Conservation (phyloP, 2,888 invertebrate genomes). For the Gymnosoma rotundatum region DNA sequence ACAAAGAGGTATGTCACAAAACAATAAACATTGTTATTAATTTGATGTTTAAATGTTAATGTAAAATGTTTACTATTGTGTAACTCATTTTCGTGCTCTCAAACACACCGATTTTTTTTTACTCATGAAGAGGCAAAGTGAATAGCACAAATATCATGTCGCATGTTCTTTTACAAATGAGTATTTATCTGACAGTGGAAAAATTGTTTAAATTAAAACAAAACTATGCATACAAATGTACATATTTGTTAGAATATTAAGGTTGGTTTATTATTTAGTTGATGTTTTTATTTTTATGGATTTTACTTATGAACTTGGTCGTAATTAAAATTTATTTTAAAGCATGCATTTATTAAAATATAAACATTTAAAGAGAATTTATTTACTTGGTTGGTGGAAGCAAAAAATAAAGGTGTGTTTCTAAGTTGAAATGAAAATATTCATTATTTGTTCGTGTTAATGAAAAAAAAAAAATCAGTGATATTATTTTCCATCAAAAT, state of each 20-base stretch:
- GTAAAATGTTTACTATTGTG: constrained; percentile 19
- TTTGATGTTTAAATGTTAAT: constrained; percentile 58
- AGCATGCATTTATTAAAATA: constrained; percentile 12
- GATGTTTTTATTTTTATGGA: constrained; percentile 20
- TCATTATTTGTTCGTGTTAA: no score
- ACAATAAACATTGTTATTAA: constrained; percentile 46
- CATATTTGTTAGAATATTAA: neutral
- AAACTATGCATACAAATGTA: neutral
- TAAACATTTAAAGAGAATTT: neutral
- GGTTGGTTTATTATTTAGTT: constrained; percentile 29
- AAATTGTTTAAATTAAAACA: constrained; percentile 4
- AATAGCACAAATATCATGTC: constrained; percentile 46
- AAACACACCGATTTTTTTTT: neutral
- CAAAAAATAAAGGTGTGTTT: no score
- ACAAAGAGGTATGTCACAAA: neutral
- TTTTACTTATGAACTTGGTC: constrained; percentile 42
- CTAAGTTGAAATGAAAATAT: no score
- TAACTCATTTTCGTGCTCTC: neutral
- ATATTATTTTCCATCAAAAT: no score
- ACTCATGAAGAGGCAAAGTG: constrained; percentile 30
- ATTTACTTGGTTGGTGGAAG: no score
- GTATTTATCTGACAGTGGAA: constrained; percentile 1
- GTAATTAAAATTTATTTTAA: constrained; percentile 55
- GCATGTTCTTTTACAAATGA: constrained; percentile 41
- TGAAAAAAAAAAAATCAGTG: no score